Evolutionary conservation across 2,888 invertebrate genomes (phyloP), one percentile per base, ranked within the genome.

Genomic region (Carterocephalus palaemon): DNA sequence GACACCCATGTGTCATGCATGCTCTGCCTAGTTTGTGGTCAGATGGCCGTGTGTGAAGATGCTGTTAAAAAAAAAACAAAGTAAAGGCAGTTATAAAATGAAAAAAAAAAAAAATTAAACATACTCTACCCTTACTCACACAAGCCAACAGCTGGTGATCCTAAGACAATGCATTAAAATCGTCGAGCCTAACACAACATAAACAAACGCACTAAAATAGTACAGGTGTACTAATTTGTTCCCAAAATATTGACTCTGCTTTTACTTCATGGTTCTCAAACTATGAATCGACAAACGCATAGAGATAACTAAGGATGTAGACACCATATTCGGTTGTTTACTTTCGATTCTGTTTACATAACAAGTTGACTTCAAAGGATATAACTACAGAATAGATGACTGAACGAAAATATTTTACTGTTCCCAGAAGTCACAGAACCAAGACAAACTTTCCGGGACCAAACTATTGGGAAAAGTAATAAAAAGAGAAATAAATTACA

Each of bases 221-320:
- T 45, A 51, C 51, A 49, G 39, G 47, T 34, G 32, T 43, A 54
- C 53, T 56, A 57, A 60, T 60, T 60, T 56, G 52, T 56, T 54
- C 8, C 48, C 47, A 42, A 51, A 56, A 56, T 60, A 56, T 60
- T 60, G 48, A 57, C 60, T 34, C 48, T 41, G 51, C 53, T 52
- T 50, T 54, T 49, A 47, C 43, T 28, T 23, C 36, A 46, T 46
- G 46, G 38, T 46, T 34, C 16, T 20, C 41, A 19, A 12, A 24
- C 17, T 24, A 33, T 19, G 45, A 24, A 23, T 23, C 10, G 23
- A 31, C n/a, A 28, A 20, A 24, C 28, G 37, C 24, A 45, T 31
- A n/a, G n/a, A n/a, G n/a, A n/a, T n/a, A n/a, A n/a, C 45, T 16
- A 9, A 45, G 37, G 37, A 45, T 24, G 37, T 20, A 45, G 31